Percentiles rank a stretch among this genome's conserved stretches.
phyloP scores from a whole-genome alignment of 1,140 invertebrate species.

The Paramacrobiotus metropolitanus region DNA sequence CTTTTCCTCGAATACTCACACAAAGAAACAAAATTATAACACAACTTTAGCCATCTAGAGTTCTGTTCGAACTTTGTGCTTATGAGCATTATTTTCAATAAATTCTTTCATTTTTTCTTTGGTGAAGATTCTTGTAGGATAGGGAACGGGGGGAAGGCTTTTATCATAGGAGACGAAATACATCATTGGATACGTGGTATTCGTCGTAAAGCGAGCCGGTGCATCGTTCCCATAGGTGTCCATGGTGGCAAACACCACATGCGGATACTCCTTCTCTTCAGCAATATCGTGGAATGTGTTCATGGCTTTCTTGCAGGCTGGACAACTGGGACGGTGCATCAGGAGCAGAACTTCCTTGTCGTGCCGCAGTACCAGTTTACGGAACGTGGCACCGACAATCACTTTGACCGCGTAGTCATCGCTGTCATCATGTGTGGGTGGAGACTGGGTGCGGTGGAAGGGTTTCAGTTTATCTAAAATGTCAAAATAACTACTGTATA shows the following conservation, averaged over 20 bases:
- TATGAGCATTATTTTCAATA: background rate
- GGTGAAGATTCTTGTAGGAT: background rate
- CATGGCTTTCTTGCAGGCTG: background rate
- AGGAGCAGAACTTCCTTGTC: background rate
- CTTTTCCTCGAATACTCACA: too few species aligned
- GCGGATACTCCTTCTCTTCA: background rate
- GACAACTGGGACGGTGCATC: background rate
- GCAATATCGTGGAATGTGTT: background rate
- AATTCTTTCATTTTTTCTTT: background rate
- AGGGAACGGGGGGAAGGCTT: background rate
- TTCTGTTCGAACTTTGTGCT: background rate
- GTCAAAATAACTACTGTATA: background rate
- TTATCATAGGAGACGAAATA: background rate
- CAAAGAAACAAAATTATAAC: too few species aligned
- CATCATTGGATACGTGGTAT: background rate
- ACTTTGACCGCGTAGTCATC: background rate
- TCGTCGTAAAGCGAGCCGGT: background rate
- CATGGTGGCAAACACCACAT: background rate
- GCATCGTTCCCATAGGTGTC: background rate
- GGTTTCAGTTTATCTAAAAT: background rate
- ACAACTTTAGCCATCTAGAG: too few species aligned
- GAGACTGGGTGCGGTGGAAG: background rate
- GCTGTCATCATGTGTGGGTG: background rate
- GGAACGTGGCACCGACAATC: background rate
- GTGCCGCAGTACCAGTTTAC: background rate